These are phyloP conservation scores for Epistrophella euchroma DNA, from an alignment of 2,888 invertebrate species.

Conservation along the genomic window DNA sequence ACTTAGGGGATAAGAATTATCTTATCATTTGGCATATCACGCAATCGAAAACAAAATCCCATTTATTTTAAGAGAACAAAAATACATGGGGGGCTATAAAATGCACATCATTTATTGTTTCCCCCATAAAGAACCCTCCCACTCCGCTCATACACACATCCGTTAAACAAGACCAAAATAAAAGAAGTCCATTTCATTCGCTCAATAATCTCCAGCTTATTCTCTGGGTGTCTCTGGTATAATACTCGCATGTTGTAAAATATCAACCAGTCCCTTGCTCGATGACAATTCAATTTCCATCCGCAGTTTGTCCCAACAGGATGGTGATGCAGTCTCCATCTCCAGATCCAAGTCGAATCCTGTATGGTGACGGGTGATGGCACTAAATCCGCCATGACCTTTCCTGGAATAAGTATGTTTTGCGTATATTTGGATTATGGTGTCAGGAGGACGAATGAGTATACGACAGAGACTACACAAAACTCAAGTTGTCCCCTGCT, in stretches of 20 bases:
- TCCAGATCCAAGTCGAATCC: slow-evolving; percentile 14
- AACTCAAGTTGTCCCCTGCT: slow-evolving; percentile 21
- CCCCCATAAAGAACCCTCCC: not conserved
- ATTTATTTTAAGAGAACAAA: slow-evolving; percentile 24
- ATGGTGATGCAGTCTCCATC: slow-evolving; percentile 10
- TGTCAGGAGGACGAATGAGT: slow-evolving; percentile 39
- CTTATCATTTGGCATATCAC: not conserved
- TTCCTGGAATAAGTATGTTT: slow-evolving; percentile 40
- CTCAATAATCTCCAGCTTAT: slow-evolving; percentile 24
- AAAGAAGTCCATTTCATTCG: slow-evolving; percentile 20
- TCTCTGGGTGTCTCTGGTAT: not conserved
- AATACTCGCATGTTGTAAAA: not conserved
- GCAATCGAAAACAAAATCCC: slow-evolving; percentile 14
- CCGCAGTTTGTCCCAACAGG: slow-evolving; percentile 31
- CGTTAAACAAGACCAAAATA: not conserved
- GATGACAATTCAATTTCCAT: slow-evolving; percentile 62
- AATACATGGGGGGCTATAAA: not conserved
- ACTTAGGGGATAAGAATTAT: not conserved
- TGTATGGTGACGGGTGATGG: slow-evolving; percentile 27
- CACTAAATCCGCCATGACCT: slow-evolving; percentile 57
- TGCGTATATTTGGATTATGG: slow-evolving; percentile 34
- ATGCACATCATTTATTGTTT: slow-evolving; percentile 16
- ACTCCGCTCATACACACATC: not conserved
- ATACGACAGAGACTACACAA: slow-evolving; percentile 28
- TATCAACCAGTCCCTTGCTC: slow-evolving; percentile 10